phyloP scores from a whole-genome alignment of 1,140 invertebrate genomes.

The Meteorus sp. region DNA sequence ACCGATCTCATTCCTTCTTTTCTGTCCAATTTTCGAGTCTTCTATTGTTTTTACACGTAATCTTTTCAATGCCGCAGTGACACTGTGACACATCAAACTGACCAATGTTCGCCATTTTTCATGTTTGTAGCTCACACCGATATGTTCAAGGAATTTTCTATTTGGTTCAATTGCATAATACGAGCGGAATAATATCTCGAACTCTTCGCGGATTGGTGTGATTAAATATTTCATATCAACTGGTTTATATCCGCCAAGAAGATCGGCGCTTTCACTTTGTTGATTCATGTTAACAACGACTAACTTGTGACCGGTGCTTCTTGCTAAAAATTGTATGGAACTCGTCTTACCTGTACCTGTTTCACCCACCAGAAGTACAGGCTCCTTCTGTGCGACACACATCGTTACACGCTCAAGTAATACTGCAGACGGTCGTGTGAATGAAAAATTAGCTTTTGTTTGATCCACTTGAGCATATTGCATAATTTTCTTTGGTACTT shows the following conservation, averaged over 20 bases:
- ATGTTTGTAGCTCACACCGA: conserved; percentile 74
- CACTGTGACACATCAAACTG: conserved; percentile 76
- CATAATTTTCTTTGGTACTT: conserved; percentile 47
- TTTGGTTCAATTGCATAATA: conserved; percentile 85
- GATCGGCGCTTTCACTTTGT: conserved; percentile 94
- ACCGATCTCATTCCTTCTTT: conserved; percentile 38
- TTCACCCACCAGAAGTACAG: conserved; percentile 94
- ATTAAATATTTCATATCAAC: conserved; percentile 87
- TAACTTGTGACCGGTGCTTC: conserved; percentile 79
- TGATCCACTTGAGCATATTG: conserved; percentile 27
- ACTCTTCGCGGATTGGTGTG: conserved; percentile 80
- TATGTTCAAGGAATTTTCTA: conserved; percentile 78
- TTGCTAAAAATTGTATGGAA: conserved; percentile 90
- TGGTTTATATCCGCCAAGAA: conserved; percentile 96
- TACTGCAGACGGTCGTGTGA: conserved; percentile 76
- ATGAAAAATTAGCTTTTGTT: conserved; percentile 70
- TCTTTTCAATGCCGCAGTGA: conserved; percentile 68
- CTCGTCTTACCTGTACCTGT: conserved; percentile 99
- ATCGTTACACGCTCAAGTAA: conserved; percentile 86
- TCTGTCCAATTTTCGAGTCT: conserved; percentile 34
- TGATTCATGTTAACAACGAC: conserved; percentile 99
- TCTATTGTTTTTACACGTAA: conserved; percentile 37
- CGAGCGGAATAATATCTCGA: conserved; percentile 78
- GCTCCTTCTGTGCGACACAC: conserved; percentile 82
- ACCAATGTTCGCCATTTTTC: conserved; percentile 74